Evolutionary conservation across 1,140 invertebrate genomes (phyloP), one percentile per base, ranked within the genome.

Genomic region (Melanaphis sacchari): DNA sequence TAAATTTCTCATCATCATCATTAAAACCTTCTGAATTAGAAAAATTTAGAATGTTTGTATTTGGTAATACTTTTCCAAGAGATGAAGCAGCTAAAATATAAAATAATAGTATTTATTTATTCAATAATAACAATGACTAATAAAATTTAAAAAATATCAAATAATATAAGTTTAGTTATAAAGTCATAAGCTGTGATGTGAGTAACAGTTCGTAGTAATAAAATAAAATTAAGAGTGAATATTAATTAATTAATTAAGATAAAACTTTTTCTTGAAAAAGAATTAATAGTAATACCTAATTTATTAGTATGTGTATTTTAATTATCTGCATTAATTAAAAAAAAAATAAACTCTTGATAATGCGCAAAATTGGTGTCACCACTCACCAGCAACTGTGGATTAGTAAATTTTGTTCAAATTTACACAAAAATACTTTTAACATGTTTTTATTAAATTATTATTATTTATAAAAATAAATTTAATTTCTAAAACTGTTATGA

Each of bases 1-100:
- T 93, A 41, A 38, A 43, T 93, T 85, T 93, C 1, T 93, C 90
- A n/a, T 91, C 90, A 76, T n/a, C 84, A 9, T 54, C 91, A 41
- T 52, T 54, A 31, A 54, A 52, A 54, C 66, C 90, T 41, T 54
- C 91, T 5, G 36, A 22, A 54, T 84, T 84, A 31, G 91, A 93
- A 40, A 93, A 93, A 52, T 93, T 93, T 41, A 93, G 85, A 54
- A 93, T 93, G 85, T 84, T 93, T 49, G 91, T 84, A 52, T 85
- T 93, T 84, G 91, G 91, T 84, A 93, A 54, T 7, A 93, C 91
- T 85, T 93, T 93, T 49, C 91, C 91, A 21, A 93, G 11, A 52
- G 91, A 93, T 5, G 91, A 85, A 85, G 91, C 81, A 46, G 91
- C 91, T 93, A 54, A 85, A 93, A 92, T 31, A 46, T 41, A 4